phyloP scores from a whole-genome alignment of 2,888 invertebrate species.

The Dromius quadrimaculatus region DNA sequence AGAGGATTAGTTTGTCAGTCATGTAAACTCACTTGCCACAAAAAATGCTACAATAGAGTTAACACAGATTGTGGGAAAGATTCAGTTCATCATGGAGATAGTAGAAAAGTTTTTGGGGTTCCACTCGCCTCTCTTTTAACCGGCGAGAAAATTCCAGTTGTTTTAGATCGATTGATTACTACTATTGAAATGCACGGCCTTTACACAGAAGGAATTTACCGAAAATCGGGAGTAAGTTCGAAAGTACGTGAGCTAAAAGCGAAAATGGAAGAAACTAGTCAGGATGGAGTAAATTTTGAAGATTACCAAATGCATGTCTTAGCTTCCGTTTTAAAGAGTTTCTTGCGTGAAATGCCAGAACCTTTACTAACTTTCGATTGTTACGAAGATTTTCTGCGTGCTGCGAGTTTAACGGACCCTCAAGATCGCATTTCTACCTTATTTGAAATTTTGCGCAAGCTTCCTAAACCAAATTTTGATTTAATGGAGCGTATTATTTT shows the following conservation, averaged over 20 bases:
- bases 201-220: conserved; percentile 92
- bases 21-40: conserved; percentile 94
- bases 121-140: conserved; percentile 80
- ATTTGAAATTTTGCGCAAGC: conserved; percentile 87
- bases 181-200: conserved; percentile 93
- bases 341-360: conserved; percentile 93
- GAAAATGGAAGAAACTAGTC: conserved; percentile 80
- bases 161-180: conserved; percentile 88
- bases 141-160: conserved; percentile 86
- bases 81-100: conserved; percentile 65
- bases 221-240: conserved; percentile 90
- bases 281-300: conserved; percentile 79
- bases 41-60: conserved; percentile 89
- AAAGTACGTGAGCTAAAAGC: conserved; percentile 83
- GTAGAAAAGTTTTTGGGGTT: conserved; percentile 83
- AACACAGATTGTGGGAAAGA: conserved; percentile 71
- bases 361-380: conserved; percentile 93
- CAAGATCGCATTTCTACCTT: conserved; percentile 86
- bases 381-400: conserved; percentile 93
- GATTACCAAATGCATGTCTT: conserved; percentile 90
- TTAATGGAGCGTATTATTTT: conserved; percentile 93
- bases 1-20: conserved; percentile 82
- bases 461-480: conserved; percentile 90
- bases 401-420: conserved; percentile 85
- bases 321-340: conserved; percentile 88